A percentile compares a stretch with the other conserved stretches of the same genome.
phyloP scores from a whole-genome alignment of 2,113 vertebrate genomes.

The Vulpes ferrilata region DNA sequence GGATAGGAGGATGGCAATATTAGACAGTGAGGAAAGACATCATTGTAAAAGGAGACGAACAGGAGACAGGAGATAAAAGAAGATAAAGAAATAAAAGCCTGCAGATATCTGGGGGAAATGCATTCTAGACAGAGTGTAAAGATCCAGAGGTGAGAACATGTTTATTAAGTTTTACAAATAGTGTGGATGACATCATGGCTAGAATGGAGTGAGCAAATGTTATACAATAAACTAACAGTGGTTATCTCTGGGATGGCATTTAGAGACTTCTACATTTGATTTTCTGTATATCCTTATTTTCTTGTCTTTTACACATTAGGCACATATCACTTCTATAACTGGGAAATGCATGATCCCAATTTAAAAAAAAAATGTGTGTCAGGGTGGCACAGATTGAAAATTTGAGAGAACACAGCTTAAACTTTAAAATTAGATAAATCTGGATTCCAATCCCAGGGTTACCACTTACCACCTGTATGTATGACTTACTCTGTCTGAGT shows the following conservation, averaged over 20 bases:
- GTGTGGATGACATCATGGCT: neutral
- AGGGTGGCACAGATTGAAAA: neutral
- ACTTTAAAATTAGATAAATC: neutral
- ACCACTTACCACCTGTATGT: neutral
- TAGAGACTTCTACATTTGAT: neutral
- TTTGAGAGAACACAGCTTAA: neutral
- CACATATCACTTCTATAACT: neutral
- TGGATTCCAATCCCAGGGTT: neutral
- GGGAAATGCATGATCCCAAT: neutral
- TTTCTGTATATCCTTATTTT: neutral
- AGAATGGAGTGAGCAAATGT: neutral
- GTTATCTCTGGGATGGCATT: constrained; percentile 1
- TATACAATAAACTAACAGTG: constrained; percentile 6
- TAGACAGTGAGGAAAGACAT: constrained; percentile 1
- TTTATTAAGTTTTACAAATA: constrained; percentile 38
- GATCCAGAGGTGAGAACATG: neutral
- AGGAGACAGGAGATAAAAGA: neutral
- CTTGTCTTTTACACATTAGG: neutral
- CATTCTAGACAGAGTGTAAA: neutral
- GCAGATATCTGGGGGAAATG: neutral
- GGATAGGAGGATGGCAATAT: neutral
- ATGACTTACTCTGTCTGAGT: neutral
- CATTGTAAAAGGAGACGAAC: neutral
- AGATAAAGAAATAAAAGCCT: neutral
- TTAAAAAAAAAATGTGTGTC: neutral